A percentile compares a stretch with the other conserved stretches of the same genome.
Conservation (phyloP, 2,888 invertebrate genomes). For the Thelaira solivaga region DNA sequence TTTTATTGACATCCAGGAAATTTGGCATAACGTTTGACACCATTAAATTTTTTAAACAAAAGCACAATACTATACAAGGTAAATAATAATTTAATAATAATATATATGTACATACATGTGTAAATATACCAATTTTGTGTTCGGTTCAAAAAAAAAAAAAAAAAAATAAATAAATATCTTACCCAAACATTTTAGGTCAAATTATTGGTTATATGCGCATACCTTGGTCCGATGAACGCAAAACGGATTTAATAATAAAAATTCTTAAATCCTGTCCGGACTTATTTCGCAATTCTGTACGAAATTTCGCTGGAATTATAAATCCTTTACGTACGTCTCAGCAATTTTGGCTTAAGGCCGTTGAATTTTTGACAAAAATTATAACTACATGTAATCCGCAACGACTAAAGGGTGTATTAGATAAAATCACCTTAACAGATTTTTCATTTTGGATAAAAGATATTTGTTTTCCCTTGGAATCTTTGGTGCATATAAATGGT, state of each 20-base stretch:
- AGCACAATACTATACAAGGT: slow-evolving; percentile 73
- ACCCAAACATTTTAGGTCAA: slow-evolving; percentile 67
- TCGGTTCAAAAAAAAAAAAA: no score
- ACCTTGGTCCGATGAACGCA: slow-evolving; percentile 84
- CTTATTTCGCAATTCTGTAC: slow-evolving; percentile 81
- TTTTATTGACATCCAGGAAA: slow-evolving; percentile 86
- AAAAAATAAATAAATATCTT: no score
- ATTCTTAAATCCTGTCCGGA: slow-evolving; percentile 85
- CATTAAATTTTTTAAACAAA: slow-evolving; percentile 76
- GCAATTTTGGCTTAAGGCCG: slow-evolving; percentile 65
- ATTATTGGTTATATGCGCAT: slow-evolving; percentile 82
- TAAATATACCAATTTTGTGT: no score
- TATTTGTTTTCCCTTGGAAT: slow-evolving; percentile 72
- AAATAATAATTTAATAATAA: no score
- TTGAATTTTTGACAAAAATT: slow-evolving; percentile 68
- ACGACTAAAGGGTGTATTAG: slow-evolving; percentile 67
- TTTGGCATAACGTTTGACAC: slow-evolving; percentile 88
- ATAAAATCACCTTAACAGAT: slow-evolving; percentile 74
- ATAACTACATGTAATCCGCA: slow-evolving; percentile 71
- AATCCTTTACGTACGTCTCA: slow-evolving; percentile 77
- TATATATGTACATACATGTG: no score
- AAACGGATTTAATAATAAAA: slow-evolving; percentile 81
- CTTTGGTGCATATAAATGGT: slow-evolving; percentile 68
- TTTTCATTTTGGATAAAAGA: slow-evolving; percentile 73
- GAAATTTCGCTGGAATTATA: slow-evolving; percentile 80